Base-by-base conservation (phyloP, 2,797 vertebrate genomes). In the Intellagama lesueurii region DNA sequence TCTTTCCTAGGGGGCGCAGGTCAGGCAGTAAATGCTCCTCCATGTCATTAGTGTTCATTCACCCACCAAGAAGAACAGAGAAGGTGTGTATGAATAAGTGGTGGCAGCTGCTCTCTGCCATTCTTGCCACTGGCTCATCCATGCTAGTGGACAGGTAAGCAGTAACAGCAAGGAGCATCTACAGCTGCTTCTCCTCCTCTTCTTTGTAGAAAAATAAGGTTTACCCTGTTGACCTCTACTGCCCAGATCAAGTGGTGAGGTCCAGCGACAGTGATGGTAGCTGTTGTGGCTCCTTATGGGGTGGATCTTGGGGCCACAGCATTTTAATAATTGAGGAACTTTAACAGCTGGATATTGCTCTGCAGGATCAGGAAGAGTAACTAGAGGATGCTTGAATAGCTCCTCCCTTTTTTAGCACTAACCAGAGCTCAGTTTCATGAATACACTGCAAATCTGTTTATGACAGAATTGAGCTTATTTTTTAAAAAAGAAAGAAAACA, bases 391-490 rank as follows among this genome's bases (percentile, higher is more conserved):
- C 81, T 69, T 52, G 19, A 87, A 83, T 56, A 69, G 28, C 66
- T 75, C 28, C 26, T 47, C 35, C 73, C 70, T 69, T 86, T 28
- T 32, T n/a, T 60, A 22, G 22, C 47, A 49, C 12, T 0, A 14
- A 11, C 26, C 75, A 26, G 47, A 40, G 26, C 32, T 75, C 14
- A 32, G 12, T 66, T 72, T 81, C 40, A 8, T 73, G 17, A n/a
- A 32, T 40, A 40, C n/a, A 72, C 2, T 11, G n/a, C 5, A 30
- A 56, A 47, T 2, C 12, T 7, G 16, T 83, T 6, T 49, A 77
- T 35, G 40, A 88, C 64, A 30, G 60, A 56, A 83, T 77, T 24
- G 70, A 85, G 70, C n/a, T 17, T 49, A 49, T 8, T 87, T 87
- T 22, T 7, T 72, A 78, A 85, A 82, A 40, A 56, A 64, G 60